Conservation (phyloP, 2,888 invertebrate genomes). For the Caradrina kadenii region DNA sequence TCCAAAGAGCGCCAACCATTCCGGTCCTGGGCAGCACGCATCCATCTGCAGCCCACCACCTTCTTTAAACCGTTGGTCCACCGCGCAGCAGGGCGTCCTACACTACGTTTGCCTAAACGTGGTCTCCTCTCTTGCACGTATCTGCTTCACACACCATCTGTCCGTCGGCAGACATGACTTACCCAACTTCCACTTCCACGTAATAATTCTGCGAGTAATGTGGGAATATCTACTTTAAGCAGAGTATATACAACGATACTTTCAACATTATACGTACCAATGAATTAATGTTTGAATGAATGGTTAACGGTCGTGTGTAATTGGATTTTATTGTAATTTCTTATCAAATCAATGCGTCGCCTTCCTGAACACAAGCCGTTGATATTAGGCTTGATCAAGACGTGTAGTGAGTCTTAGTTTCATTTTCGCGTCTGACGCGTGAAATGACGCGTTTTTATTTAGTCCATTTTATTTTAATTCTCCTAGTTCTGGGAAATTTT, state of each 20-base stretch:
- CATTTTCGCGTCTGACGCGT: neutral
- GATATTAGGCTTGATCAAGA: constrained; percentile 9
- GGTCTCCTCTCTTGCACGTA: too few species aligned
- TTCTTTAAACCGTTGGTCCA: too few species aligned
- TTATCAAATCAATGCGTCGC: constrained; percentile 27
- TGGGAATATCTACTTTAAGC: neutral
- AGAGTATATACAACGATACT: neutral
- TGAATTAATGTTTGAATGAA: constrained; percentile 18
- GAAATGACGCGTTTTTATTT: constrained; percentile 37
- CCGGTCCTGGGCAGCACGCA: too few species aligned
- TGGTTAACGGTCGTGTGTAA: constrained; percentile 28
- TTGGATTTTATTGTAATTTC: constrained; percentile 40
- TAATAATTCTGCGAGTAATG: too few species aligned
- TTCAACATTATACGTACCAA: neutral
- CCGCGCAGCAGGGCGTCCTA: too few species aligned
- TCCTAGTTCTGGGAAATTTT: constrained; percentile 16
- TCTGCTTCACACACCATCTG: too few species aligned
- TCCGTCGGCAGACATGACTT: too few species aligned
- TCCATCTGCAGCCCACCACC: too few species aligned
- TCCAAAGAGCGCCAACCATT: too few species aligned
- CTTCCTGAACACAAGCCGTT: constrained; percentile 15
- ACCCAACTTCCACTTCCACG: too few species aligned
- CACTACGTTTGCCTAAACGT: too few species aligned
- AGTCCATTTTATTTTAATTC: constrained; percentile 14
- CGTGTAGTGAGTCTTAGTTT: constrained; percentile 22